Evolutionary conservation across 2,888 invertebrate species (phyloP).

Genomic region (Ennomos fuscantarius): DNA sequence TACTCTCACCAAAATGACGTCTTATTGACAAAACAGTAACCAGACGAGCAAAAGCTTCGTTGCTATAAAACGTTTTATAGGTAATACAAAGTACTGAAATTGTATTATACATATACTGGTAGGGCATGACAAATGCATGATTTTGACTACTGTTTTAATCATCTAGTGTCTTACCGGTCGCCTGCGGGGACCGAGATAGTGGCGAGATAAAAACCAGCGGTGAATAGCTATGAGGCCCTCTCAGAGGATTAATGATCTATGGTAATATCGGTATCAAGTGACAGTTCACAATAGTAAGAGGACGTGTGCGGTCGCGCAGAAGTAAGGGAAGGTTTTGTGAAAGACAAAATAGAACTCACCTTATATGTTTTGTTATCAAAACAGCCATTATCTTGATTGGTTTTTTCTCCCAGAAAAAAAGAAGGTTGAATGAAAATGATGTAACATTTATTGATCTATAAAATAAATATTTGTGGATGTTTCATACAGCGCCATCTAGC

Average conservation of each 20-base stretch:
- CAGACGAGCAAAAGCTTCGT: too few species aligned
- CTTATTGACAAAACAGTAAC: too few species aligned
- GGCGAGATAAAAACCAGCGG: slow-evolving; percentile 51
- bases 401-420: too few species aligned
- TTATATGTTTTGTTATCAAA: neutral
- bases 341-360: slow-evolving; percentile 11
- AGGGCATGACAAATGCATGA: neutral
- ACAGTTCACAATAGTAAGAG: slow-evolving; percentile 26
- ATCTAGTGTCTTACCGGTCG: neutral
- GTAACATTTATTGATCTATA: too few species aligned
- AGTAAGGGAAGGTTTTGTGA: slow-evolving; percentile 8
- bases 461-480: too few species aligned
- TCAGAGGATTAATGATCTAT: slow-evolving; percentile 52
- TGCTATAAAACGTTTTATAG: too few species aligned
- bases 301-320: slow-evolving; percentile 10
- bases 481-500: too few species aligned
- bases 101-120: too few species aligned
- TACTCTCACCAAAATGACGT: too few species aligned
- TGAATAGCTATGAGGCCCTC: slow-evolving; percentile 45
- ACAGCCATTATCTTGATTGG: too few species aligned
- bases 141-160: neutral
- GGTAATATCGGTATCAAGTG: slow-evolving; percentile 44
- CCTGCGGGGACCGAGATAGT: slow-evolving; percentile 44
- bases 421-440: too few species aligned
- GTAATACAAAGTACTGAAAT: too few species aligned